Evolutionary conservation across 1,140 invertebrate genomes (phyloP).

Genomic region (Hormaphis cornu): DNA sequence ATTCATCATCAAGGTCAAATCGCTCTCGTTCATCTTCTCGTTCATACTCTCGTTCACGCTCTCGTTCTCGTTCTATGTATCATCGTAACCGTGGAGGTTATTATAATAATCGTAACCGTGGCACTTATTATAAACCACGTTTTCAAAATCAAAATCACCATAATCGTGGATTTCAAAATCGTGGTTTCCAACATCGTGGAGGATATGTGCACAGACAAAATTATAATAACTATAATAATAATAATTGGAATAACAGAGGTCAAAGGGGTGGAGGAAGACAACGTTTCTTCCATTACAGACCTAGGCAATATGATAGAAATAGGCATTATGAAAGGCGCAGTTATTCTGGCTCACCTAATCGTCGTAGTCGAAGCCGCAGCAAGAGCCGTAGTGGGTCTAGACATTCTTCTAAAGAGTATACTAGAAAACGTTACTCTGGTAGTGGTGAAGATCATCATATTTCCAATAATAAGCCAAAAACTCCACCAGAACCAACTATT

Average conservation of each 20-base stretch:
- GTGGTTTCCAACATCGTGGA: constrained; percentile 25
- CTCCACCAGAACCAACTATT: constrained; percentile 14
- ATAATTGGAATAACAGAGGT: constrained; percentile 30
- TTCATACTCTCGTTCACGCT: constrained; percentile 25
- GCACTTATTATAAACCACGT: constrained; percentile 35
- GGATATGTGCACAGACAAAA: constrained; percentile 20
- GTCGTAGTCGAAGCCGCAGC: constrained; percentile 14
- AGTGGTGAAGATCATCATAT: constrained; percentile 1
- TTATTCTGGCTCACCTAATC: constrained; percentile 21
- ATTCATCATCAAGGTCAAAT: constrained; percentile 30
- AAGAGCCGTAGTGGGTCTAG: constrained; percentile 20
- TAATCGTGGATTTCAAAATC: constrained; percentile 24
- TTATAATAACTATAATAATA: constrained; percentile 29
- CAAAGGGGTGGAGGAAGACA: constrained; percentile 27
- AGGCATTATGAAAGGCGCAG: constrained; percentile 11
- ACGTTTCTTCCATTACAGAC: constrained; percentile 31
- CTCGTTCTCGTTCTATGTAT: constrained; percentile 24
- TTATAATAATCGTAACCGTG: constrained; percentile 14
- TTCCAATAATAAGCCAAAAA: constrained; percentile 13
- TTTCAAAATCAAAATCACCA: constrained; percentile 31
- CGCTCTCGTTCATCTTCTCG: constrained; percentile 23
- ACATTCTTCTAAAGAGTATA: constrained; percentile 5
- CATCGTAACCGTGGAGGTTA: constrained; percentile 20
- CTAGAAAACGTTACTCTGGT: constrained; percentile 26
- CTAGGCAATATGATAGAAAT: constrained; percentile 14